Base-by-base conservation (phyloP, 2,797 vertebrate species). In the Euphonia xanthogaster region DNA sequence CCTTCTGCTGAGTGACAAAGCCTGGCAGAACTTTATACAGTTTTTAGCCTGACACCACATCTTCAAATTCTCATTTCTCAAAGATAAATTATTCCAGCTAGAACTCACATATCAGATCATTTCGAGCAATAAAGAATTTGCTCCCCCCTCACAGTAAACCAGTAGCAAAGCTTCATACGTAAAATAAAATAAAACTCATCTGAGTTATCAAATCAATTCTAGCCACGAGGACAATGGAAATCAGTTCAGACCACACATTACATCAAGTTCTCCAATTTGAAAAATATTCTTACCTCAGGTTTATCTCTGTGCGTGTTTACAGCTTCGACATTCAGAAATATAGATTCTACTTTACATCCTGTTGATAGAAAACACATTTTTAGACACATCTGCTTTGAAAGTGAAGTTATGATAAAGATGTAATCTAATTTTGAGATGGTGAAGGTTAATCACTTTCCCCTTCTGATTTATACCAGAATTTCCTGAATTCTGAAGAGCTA, bases 301-400 rank as follows among this genome's bases (percentile, higher is more conserved):
- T 99, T 98, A 96, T 99, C 99, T 70, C 99, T 98, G 96, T 99
- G 99, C 1, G 99, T 99, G 98, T 99, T 99, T 83, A 99, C 99
- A 24, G 99, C 99, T 93, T 98, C 98, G 65, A 99, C 98, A 15
- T 99, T 99, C 88, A 99, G 98, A 95, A 98, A 98, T 97, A 99
- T 99, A 95, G 98, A 98, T 93, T 99, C 99, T 96, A 99, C 98
- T 98, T 99, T 99, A 96, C 99, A 99, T 87, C 99, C 99, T 99
- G 95, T 71, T 63, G 66, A 93, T 1, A 94, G n/a, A 97, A 93
- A 93, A 75, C 37, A 93, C 16, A 57, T 57, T 37, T 91, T 90
- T 60, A 96, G 70, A 60, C 25, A 42, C 4, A 20, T 61, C 17
- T 40, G 15, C 47, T 75, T 92, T 86, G 39, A 35, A 89, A 88